phyloP scores from a whole-genome alignment of 2,797 vertebrate genomes.

The Taenioides sp. region DNA sequence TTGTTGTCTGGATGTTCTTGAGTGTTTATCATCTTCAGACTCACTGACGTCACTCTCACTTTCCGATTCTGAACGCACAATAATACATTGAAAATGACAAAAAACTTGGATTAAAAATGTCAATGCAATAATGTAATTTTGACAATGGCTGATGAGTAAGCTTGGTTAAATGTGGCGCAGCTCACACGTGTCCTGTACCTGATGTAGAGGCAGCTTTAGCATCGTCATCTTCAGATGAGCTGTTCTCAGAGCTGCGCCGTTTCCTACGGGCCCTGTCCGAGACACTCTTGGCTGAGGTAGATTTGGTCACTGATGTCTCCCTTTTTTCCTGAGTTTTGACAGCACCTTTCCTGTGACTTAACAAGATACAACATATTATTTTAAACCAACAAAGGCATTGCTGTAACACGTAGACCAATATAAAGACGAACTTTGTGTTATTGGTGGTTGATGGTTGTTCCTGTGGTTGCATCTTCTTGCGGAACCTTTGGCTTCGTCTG shows the following conservation, averaged over 20 bases:
- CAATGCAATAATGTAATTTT: not conserved
- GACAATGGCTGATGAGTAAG: not conserved
- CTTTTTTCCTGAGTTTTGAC: slow-evolving; percentile 84
- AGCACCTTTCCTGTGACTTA: slow-evolving; percentile 79
- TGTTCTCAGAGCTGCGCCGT: slow-evolving; percentile 73
- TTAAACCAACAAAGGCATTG: not conserved
- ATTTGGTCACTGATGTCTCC: slow-evolving; percentile 79
- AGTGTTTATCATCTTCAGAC: slow-evolving; percentile 63
- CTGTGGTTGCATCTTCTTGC: slow-evolving; percentile 79
- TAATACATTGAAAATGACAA: not conserved
- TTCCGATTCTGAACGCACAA: slow-evolving; percentile 68
- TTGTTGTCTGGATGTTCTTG: slow-evolving; percentile 51
- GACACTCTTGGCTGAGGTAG: slow-evolving; percentile 84
- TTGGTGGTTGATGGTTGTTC: slow-evolving; percentile 53
- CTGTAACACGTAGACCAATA: not conserved
- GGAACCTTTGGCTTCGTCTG: slow-evolving; percentile 86
- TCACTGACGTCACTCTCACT: slow-evolving; percentile 72
- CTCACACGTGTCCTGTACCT: slow-evolving; percentile 68
- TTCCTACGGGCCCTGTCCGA: slow-evolving; percentile 72
- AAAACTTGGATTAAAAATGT: not conserved
- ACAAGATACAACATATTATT: slow-evolving; percentile 1
- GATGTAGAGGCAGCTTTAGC: slow-evolving; percentile 79
- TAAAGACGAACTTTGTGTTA: slow-evolving; percentile 1
- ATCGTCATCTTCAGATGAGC: slow-evolving; percentile 79
- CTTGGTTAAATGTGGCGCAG: not conserved